Percentiles rank a stretch among this genome's conserved stretches.
Evolutionary conservation across 2,797 vertebrate species (phyloP).

Genomic region (Furcifer pardalis): DNA sequence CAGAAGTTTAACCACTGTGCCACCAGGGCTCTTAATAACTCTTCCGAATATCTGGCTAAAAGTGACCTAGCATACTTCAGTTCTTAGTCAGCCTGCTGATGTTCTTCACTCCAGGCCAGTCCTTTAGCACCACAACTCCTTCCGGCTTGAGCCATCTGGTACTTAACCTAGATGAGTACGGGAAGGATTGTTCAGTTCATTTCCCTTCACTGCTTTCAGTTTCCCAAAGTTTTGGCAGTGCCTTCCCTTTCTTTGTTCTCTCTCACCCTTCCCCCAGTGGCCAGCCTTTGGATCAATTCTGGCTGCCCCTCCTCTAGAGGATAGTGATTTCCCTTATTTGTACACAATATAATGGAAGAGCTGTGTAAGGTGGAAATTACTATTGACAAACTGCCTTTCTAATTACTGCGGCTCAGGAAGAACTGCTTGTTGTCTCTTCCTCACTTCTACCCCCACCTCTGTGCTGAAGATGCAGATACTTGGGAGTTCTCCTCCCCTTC

Average conservation of each 20-base stretch:
- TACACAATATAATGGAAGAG: constrained; percentile 37
- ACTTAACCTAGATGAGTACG: not conserved
- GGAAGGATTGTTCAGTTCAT: not conserved
- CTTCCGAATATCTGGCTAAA: not conserved
- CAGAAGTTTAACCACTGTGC: too few species aligned
- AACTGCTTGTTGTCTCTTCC: constrained; percentile 53
- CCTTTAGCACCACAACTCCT: not conserved
- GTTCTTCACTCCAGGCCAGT: not conserved
- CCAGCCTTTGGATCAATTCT: not conserved
- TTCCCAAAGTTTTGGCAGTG: constrained; percentile 43
- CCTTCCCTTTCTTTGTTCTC: too few species aligned
- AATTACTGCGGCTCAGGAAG: constrained; percentile 63
- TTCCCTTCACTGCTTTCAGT: not conserved
- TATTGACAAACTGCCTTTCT: constrained; percentile 60
- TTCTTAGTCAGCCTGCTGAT: not conserved
- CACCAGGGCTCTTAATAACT: too few species aligned
- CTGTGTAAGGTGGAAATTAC: constrained; percentile 46
- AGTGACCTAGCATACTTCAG: not conserved
- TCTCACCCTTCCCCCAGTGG: too few species aligned
- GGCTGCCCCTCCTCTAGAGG: constrained; percentile 19
- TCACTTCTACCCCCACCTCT: constrained; percentile 33
- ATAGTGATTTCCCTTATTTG: constrained; percentile 44
- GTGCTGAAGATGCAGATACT: not conserved
- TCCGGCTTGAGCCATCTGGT: not conserved
- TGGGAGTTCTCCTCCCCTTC: too few species aligned